Evolutionary conservation across 2,888 invertebrate genomes (phyloP).

Genomic region (Disparrhopalites patrizii): DNA sequence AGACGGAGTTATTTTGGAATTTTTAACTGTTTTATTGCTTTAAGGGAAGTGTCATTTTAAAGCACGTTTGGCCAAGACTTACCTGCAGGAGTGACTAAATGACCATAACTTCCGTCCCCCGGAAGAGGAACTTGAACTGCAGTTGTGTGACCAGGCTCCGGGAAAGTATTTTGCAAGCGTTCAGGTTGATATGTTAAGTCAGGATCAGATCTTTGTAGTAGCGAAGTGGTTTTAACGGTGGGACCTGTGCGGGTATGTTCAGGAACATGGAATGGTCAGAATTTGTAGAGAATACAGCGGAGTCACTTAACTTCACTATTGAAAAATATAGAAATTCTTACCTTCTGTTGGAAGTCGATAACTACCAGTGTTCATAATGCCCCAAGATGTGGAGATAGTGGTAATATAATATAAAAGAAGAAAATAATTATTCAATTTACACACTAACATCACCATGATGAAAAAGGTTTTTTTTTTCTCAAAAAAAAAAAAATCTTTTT

Average conservation of each 20-base stretch:
- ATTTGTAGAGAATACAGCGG: too few relatives aligned
- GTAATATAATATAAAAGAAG: too few relatives aligned
- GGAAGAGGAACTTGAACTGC: not conserved
- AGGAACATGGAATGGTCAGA: too few relatives aligned
- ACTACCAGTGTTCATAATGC: slow-evolving; percentile 13
- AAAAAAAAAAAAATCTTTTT: too few relatives aligned
- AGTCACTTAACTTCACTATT: too few relatives aligned
- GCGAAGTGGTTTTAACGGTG: not conserved
- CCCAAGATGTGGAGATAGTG: slow-evolving; percentile 6
- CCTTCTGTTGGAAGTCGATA: not conserved
- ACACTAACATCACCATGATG: too few relatives aligned
- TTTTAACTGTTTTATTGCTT: too few relatives aligned
- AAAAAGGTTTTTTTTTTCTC: too few relatives aligned
- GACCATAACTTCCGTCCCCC: not conserved
- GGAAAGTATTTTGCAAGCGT: not conserved
- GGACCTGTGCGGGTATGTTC: not conserved
- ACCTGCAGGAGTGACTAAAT: not conserved
- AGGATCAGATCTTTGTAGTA: not conserved
- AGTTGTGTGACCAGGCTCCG: not conserved
- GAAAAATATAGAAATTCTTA: too few relatives aligned
- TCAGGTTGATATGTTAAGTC: not conserved
- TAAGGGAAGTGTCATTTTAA: not conserved
- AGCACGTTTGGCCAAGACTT: not conserved
- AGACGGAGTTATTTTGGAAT: too few relatives aligned
- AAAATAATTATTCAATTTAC: too few relatives aligned